Base-by-base conservation (phyloP, 1,140 invertebrate species). In the Gerris buenoi region DNA sequence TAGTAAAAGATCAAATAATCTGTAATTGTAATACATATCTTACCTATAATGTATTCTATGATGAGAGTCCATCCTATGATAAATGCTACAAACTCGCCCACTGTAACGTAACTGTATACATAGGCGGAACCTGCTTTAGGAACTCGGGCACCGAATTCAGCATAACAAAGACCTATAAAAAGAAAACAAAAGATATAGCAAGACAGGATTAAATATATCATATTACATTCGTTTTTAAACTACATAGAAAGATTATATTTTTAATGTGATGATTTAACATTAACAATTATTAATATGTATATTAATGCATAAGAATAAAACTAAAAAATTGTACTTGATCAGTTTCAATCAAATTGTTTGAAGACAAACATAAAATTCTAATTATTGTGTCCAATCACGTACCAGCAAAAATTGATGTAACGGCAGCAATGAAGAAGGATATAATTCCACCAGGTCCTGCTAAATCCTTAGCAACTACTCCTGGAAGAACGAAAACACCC, bases 401-500 rank as follows among this genome's bases (percentile, higher is more conserved):
- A 88, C 92, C 92, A 72, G 92, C 90, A 75, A 95, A 86, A 1
- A 89, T 86, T 1, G 92, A 95, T 1, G 90, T 90, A 2, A 95
- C 75, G 18, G 92, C 93, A 0, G 93, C 92, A 1, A 95, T 85
- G 10, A 95, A 77, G 74, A 95, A 95, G 13, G 91, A 94, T 18
- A 95, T 71, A 23, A 88, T 87, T 1, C 95, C 91, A 1, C 90
- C 87, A 0, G 93, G 93, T 0, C 93, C 93, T 0, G 93, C 88
- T 0, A 85, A 85, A 25, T 86, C 84, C 75, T 86, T 89, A 18
- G 92, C 91, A 0, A 95, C 92, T 64, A 89, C 84, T 18, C 93
- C 93, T 10, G 91, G 91, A 26, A 96, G 79, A 1, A 97, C 91
- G 76, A 96, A 97, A 13, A 95, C 90, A 0, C 93, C 93, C n/a